Base-by-base conservation (phyloP, 2,888 invertebrate genomes). In the Acronicta psi region DNA sequence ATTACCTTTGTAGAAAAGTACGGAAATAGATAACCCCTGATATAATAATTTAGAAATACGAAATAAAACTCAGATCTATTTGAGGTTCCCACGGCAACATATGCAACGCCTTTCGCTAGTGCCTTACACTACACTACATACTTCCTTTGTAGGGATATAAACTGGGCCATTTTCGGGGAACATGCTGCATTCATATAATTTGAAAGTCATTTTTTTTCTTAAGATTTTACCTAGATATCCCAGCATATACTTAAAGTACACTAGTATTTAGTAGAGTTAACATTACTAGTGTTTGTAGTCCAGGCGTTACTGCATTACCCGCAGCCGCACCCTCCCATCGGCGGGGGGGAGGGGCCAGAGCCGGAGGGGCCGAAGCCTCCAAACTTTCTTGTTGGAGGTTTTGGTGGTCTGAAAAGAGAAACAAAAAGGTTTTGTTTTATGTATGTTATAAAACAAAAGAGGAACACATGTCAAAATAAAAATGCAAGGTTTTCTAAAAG, bases 301-400 rank as follows among this genome's bases (percentile, higher is more conserved):
- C 11, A 10, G 13, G 20, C 18, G 20, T 2, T 18, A 14, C 13
- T 7, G 78, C 79, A 80, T 58, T 86, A 82, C 1, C 90, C 91
- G 65, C 93, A 92, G n/a, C 93, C 91, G 59, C 93, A 92, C 11
- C 93, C 93, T 0, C 91, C 92, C 84, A 85, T 85, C 0, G 92
- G 93, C 0, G 94, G 92, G 0, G 93, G 89, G 0, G 93, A 69
- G 0, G 92, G 92, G 0, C 92, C 92, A 0, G 89, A 89, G 1
- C 89, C 85, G 0, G 93, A 93, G 0, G 93, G 92, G 0, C 92
- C 92, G 60, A 94, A 93, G 1, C 93, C 93, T 2, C 93, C 92
- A 45, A 90, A 93, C 68, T 89, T 92, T 52, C 82, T 84, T 1
- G 90, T 79, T 0, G 93, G 93, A 0, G 93, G 93, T 59, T 90